phyloP scores from a whole-genome alignment of 2,113 vertebrate genomes.

The Taxidea taxus region DNA sequence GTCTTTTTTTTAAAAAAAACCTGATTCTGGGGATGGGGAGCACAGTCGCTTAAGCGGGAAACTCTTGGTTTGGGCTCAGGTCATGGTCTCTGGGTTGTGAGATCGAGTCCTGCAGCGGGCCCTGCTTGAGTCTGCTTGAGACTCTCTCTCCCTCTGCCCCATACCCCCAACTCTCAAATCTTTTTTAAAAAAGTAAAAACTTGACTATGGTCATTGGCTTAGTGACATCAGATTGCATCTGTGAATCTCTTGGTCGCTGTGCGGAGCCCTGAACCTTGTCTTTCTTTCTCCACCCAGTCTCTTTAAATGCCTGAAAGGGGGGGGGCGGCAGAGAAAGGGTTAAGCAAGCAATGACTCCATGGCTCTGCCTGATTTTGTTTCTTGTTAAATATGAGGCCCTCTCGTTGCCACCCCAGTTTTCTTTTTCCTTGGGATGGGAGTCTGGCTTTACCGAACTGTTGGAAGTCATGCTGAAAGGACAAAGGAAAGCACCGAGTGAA shows the following conservation, averaged over 20 bases:
- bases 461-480: conserved; percentile 23
- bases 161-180: neutral
- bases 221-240: neutral
- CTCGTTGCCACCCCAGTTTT: conserved; percentile 21
- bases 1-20: no score
- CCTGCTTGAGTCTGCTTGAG: neutral
- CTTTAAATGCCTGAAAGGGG: neutral
- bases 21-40: no score
- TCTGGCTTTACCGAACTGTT: conserved; percentile 64
- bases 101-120: neutral
- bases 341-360: conserved; percentile 32
- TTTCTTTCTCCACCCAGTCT: neutral
- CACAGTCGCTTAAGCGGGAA: no score
- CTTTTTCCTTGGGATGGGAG: conserved; percentile 40
- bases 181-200: neutral
- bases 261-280: neutral
- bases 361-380: conserved; percentile 49
- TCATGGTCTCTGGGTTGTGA: neutral
- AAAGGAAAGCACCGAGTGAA: conserved; percentile 56
- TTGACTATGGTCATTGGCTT: neutral
- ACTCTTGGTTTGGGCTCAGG: no score
- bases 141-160: neutral
- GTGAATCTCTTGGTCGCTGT: neutral
- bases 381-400: conserved; percentile 53
- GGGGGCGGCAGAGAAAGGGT: conserved; percentile 46